These are phyloP conservation scores for Euura saliciscinereae DNA, from an alignment of 1,140 invertebrate genomes.

Conservation along the genomic window DNA sequence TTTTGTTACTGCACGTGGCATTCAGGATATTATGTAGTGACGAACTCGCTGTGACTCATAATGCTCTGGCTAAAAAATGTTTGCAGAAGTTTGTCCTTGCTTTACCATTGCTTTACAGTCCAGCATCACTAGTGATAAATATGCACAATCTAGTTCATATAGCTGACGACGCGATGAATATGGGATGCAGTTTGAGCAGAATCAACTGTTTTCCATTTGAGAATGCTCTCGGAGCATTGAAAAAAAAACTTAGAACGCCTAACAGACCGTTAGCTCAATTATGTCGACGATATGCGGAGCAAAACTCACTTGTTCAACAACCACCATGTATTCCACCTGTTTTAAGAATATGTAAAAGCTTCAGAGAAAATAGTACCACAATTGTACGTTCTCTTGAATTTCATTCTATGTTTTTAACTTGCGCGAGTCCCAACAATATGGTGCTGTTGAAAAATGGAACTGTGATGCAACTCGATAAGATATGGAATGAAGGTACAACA, in stretches of 20 bases:
- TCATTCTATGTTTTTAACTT: neutral
- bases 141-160: conserved; percentile 11
- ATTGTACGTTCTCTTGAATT: neutral
- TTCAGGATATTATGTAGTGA: conserved; percentile 7
- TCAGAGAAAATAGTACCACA: neutral
- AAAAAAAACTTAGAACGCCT: neutral
- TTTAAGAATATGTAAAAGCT: neutral
- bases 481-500: no score
- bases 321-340: no score
- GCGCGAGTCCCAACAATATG: neutral
- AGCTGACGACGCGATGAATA: conserved; percentile 9
- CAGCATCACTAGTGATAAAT: conserved; percentile 1
- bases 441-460: neutral
- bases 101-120: neutral
- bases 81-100: neutral
- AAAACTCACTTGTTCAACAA: neutral
- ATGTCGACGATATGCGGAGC: neutral
- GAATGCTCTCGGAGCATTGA: neutral
- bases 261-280: conserved; percentile 11
- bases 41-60: neutral
- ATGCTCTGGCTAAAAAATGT: conserved; percentile 3
- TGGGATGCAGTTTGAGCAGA: neutral
- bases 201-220: neutral
- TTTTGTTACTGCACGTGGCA: conserved; percentile 18
- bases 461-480: neutral